Conservation (phyloP, 2,888 invertebrate species). For the Acanthoscelides obtectus region DNA sequence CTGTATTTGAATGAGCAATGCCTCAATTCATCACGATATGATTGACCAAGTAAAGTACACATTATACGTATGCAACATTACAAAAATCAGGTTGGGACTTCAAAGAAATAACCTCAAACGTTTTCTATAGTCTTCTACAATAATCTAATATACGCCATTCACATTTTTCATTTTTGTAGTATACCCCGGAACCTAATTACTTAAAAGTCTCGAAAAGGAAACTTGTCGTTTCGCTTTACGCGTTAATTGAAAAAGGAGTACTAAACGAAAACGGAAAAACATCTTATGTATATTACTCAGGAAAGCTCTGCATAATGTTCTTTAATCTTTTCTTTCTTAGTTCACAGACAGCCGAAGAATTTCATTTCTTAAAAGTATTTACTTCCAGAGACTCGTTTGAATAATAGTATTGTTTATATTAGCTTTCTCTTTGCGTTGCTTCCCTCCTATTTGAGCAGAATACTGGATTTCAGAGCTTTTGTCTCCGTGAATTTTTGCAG, state of each 20-base stretch:
- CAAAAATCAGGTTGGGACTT: too few species aligned
- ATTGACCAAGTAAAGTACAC: too few species aligned
- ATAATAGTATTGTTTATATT: constrained; percentile 1
- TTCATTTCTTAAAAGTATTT: constrained; percentile 1
- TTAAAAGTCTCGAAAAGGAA: neutral
- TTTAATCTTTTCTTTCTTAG: constrained; percentile 1
- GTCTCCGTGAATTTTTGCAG: neutral
- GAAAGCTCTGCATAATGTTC: neutral
- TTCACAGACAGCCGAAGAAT: neutral
- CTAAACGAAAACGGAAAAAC: neutral
- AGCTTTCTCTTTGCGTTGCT: neutral
- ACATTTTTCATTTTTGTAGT: neutral
- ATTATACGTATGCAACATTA: too few species aligned
- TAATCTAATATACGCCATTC: too few species aligned
- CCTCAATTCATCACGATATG: too few species aligned
- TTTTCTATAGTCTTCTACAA: too few species aligned
- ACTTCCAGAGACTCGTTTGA: neutral
- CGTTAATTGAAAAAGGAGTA: neutral
- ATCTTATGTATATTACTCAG: neutral
- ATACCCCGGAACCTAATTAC: neutral
- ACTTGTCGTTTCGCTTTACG: neutral
- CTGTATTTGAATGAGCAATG: too few species aligned
- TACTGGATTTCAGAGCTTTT: neutral
- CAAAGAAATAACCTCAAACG: too few species aligned
- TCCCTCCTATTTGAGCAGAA: neutral